Evolutionary conservation across 2,113 vertebrate species (phyloP).

Genomic region (Silurus meridionalis): DNA sequence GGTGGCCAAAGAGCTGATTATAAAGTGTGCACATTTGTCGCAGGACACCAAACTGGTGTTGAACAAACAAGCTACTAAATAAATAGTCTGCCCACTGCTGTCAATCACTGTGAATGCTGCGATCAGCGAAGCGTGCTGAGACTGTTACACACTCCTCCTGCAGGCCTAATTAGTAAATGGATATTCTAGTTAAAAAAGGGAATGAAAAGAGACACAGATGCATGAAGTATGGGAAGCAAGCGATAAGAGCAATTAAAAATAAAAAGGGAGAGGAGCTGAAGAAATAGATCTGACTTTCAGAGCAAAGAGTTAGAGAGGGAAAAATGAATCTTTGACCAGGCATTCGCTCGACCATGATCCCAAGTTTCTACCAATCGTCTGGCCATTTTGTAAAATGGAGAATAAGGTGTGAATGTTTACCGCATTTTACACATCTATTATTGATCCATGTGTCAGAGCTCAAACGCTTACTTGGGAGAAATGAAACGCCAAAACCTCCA

Average conservation of each 20-base stretch:
- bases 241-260: conserved; percentile 29
- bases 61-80: neutral
- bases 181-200: neutral
- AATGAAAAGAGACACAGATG: neutral
- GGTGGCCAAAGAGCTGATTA: conserved; percentile 7
- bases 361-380: no score
- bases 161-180: conserved; percentile 19
- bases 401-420: conserved; percentile 15
- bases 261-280: neutral
- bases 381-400: neutral
- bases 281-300: conserved; percentile 2
- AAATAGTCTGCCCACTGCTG: conserved; percentile 12
- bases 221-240: neutral
- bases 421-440: neutral
- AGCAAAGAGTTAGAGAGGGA: neutral
- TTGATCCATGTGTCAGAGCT: conserved; percentile 11
- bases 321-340: neutral
- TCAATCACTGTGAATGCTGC: conserved; percentile 17
- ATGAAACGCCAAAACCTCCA: neutral
- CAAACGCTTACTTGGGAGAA: neutral
- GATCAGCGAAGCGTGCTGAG: conserved; percentile 17
- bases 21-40: neutral
- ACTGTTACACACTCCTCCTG: conserved; percentile 33
- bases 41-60: neutral
- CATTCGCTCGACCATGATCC: neutral